Evolutionary conservation across 2,797 vertebrate genomes (phyloP), one percentile per base, ranked within the genome.

Genomic region (Aselliscus stoliczkanus): DNA sequence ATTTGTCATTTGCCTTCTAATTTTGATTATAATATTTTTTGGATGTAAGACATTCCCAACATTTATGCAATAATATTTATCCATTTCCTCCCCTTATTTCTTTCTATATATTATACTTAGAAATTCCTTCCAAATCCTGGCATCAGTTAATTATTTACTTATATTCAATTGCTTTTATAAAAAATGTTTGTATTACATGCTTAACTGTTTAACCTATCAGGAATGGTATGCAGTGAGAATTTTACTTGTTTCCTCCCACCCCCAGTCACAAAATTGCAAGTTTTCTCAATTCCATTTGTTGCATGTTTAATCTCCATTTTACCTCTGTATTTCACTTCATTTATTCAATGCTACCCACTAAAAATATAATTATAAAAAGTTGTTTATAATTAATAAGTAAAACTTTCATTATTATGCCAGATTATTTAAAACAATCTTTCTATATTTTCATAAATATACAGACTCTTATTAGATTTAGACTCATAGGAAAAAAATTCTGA

Each of bases 381-480:
- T 86, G 5, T 81, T 69, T 85, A 2, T 82, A 95, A 80, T 42
- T 90, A 94, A 90, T 67, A 82, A 88, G 13, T 52, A 94, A 39
- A 54, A 54, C 20, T 18, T 42, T 94, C 11, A 90, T 58, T 11
- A 85, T 73, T 77, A 89, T 58, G 31, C 20, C 69, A 88, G 5
- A 1, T 85, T 85, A 95, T 54, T 90, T 84, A 73, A 94, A 94
- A 75, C 77, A 77, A 84, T 62, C 18, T 91, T 91, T n/a, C 13
- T 60, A n/a, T 82, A 76, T 69, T 90, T 93, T 91, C 56, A 64
- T 62, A 86, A 95, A 67, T 81, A 92, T 15, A 73, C 20, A 64
- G 21, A 42, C 47, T 76, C 47, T 79, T 69, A 80, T 37, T 75
- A 81, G 37, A 88, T 88, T 91, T 34, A 85, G 50, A 84, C 15